Evolutionary conservation across 2,797 vertebrate genomes (phyloP), one percentile per base, ranked within the genome.

Genomic region (Diplodus sargus): DNA sequence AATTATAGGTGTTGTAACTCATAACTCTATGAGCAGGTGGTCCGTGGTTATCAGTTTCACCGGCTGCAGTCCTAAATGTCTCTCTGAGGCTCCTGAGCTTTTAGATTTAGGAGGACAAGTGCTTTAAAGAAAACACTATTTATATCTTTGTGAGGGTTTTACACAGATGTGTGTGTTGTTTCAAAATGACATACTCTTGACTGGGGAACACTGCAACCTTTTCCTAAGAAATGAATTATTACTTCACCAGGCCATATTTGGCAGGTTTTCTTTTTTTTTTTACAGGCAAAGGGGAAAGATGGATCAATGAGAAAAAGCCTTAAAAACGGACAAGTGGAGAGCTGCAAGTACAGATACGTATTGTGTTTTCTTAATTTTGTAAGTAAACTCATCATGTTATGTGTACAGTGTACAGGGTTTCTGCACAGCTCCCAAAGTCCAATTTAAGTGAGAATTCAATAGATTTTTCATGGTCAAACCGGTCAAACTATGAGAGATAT

Each of bases 81-180:
- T 34, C 52, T 64, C 34, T 8, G 52, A 20, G 3, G 74, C 60
- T 56, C 54, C n/a, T 0, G 6, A 69, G 66, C 0, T 57, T 2
- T 47, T 1, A 57, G 65, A 78, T 71, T 77, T 62, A 68, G 53
- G 57, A 60, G 22, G 47, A 70, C 43, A 28, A 60, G 58, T 20
- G 22, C 60, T 59, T 75, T 52, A 23, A 80, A 70, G 60, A 54
- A 56, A 2, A 4, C 59, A 57, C 51, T 47, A 39, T 70, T 85
- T 77, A 72, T 42, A 65, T 13, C 20, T n/a, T 13, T 25, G 45
- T 54, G 69, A 5, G 18, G 66, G 53, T 51, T 66, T 28, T 61
- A 45, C 39, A 65, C 6, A 2, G 47, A 48, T 23, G 0, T 9
- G 6, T 15, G 13, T 18, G 23, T 25, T 43, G 66, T 57, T 49